Percentiles rank a stretch among this genome's conserved stretches.
Evolutionary conservation across 2,888 invertebrate species (phyloP).

Genomic region (Sinodicranocentrus sp.): DNA sequence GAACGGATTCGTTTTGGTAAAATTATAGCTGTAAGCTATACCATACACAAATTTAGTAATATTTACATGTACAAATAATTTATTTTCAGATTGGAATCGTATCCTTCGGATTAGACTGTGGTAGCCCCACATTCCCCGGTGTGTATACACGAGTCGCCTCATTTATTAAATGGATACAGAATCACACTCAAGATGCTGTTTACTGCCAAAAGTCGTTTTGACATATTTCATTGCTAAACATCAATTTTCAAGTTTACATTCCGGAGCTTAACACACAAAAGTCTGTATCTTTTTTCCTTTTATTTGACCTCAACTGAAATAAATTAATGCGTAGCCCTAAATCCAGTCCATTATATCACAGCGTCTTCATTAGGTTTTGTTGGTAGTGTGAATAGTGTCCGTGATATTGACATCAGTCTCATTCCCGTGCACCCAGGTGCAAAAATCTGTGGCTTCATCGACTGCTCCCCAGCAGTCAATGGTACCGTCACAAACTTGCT

Average conservation of each 20-base stretch:
- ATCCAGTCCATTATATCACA: no score
- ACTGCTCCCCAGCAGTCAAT: conserved; percentile 75
- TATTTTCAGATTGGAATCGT: conserved; percentile 54
- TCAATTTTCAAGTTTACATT: no score
- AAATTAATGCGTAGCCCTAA: no score
- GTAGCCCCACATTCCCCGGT: conserved; percentile 41
- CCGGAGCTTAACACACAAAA: no score
- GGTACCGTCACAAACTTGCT: conserved; percentile 72
- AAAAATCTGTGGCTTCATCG: conserved; percentile 74
- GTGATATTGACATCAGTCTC: conserved; percentile 59
- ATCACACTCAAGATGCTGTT: conserved; percentile 47
- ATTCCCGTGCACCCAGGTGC: conserved; percentile 70
- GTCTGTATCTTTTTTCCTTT: no score
- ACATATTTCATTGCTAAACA: background rate
- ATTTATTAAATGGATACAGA: conserved; percentile 59
- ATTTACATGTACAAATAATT: background rate
- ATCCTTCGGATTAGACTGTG: conserved; percentile 56
- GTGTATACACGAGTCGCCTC: conserved; percentile 46
- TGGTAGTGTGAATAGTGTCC: no score
- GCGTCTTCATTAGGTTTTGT: no score
- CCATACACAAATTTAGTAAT: no score
- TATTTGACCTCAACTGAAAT: no score
- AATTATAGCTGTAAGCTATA: no score
- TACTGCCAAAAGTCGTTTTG: conserved; percentile 63
- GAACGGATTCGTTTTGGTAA: no score